Percentiles rank a stretch among this genome's conserved stretches.
phyloP scores from a whole-genome alignment of 2,113 vertebrate species.

The Microcebus griseorufus region DNA sequence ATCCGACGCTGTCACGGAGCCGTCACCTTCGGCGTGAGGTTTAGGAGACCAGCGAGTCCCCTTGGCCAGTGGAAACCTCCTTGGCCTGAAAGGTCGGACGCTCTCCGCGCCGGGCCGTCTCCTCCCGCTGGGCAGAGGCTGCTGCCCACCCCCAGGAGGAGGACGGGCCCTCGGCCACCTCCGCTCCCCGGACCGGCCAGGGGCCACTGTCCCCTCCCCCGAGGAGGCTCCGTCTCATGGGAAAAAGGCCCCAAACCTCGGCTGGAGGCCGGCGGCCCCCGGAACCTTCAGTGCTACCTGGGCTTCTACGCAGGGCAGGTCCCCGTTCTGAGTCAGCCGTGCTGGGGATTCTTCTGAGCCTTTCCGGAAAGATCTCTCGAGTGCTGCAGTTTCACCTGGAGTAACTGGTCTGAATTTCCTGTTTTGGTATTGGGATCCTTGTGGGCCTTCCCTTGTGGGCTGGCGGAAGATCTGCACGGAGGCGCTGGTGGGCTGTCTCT shows the following conservation, averaged over 20 bases:
- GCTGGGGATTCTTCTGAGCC: background rate
- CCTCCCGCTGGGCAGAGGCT: background rate
- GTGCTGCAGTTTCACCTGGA: background rate
- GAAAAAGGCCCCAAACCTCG: accelerated
- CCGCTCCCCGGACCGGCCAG: background rate
- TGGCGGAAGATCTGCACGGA: accelerated
- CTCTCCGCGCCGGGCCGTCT: background rate
- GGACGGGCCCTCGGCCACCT: background rate
- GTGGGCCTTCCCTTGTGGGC: background rate
- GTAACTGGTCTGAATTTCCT: background rate
- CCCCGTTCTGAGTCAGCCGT: too few relatives aligned
- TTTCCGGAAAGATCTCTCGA: background rate
- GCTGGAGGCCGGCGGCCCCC: background rate
- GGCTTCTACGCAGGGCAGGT: too few relatives aligned
- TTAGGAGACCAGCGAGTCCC: background rate
- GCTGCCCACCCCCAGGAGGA: background rate
- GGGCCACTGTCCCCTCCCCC: background rate
- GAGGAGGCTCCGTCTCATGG: background rate
- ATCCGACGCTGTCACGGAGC: background rate
- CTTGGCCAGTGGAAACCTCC: background rate
- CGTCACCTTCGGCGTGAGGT: background rate
- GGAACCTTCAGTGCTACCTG: background rate
- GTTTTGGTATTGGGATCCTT: background rate
- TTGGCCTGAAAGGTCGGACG: background rate
- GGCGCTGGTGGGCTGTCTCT: background rate